Conservation (phyloP, 2,888 invertebrate species). For the Lathronympha strigana region DNA sequence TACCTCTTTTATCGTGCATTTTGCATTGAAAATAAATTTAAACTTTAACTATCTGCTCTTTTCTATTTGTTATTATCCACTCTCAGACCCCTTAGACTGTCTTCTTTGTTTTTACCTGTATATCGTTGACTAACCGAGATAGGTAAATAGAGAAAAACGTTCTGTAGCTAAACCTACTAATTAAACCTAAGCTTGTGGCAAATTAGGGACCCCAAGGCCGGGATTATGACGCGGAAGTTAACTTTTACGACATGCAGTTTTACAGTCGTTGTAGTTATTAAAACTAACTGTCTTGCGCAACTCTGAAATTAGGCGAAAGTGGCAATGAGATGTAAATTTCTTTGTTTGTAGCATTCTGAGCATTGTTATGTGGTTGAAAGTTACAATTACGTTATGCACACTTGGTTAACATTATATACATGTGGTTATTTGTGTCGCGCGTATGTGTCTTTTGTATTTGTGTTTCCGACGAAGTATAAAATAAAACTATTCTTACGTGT, state of each 20-base stretch:
- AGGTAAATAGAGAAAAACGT: neutral
- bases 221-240: conserved; percentile 6
- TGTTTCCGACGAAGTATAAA: neutral
- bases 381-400: conserved; percentile 36
- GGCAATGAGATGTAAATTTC: conserved; percentile 43
- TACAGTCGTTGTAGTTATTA: conserved; percentile 34
- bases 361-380: conserved; percentile 38
- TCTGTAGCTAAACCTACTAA: neutral
- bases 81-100: too few relatives aligned
- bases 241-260: conserved; percentile 21
- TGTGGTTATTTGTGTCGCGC: neutral
- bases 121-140: too few relatives aligned
- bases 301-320: conserved; percentile 46
- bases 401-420: conserved; percentile 15
- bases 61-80: too few relatives aligned
- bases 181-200: neutral
- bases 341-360: conserved; percentile 42
- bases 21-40: too few relatives aligned
- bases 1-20: too few relatives aligned
- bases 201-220: conserved; percentile 22
- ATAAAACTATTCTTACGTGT: neutral
- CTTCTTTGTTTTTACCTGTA: too few relatives aligned
- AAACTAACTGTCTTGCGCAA: conserved; percentile 37
- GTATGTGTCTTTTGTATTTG: neutral
- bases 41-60: too few relatives aligned